Conservation (phyloP, 1,140 invertebrate genomes). For the Phthorimaea operculella region DNA sequence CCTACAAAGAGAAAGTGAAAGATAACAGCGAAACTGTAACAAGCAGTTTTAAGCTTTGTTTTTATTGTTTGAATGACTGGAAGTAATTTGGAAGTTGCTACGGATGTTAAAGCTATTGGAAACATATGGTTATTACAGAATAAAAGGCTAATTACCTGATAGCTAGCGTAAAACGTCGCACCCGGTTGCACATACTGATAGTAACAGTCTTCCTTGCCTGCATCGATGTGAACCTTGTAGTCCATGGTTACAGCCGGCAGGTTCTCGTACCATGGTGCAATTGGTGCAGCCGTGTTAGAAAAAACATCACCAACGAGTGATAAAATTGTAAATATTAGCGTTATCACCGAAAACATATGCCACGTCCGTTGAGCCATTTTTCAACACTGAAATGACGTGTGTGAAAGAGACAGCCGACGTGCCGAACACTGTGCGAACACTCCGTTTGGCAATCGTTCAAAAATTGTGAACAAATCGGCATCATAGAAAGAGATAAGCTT, state of each 20-base stretch:
- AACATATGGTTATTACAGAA: constrained; percentile 16
- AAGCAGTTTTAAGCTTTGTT: no score
- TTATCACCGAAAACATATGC: constrained; percentile 55
- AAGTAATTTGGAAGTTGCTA: no score
- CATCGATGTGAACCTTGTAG: constrained; percentile 93
- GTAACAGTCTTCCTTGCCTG: constrained; percentile 95
- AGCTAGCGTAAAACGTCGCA: constrained; percentile 93
- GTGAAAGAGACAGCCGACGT: neutral
- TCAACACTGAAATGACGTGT: constrained; percentile 11
- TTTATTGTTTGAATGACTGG: no score
- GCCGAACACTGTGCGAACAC: no score
- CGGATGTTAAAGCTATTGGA: neutral
- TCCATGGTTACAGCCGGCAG: constrained; percentile 93
- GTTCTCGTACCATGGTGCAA: constrained; percentile 79
- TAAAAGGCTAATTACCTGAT: constrained; percentile 76
- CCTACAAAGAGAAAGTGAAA: constrained; percentile 60
- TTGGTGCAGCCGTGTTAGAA: constrained; percentile 36
- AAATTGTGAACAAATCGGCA: neutral
- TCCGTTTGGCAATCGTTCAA: neutral
- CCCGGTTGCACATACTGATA: constrained; percentile 92
- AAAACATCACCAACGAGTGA: constrained; percentile 53
- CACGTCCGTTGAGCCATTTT: constrained; percentile 64
- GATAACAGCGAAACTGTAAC: neutral
- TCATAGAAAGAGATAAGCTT: neutral
- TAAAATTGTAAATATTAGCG: constrained; percentile 59